These are phyloP conservation scores for Odontocolon sp. DNA, from an alignment of 2,888 invertebrate genomes.

Conservation along the genomic window DNA sequence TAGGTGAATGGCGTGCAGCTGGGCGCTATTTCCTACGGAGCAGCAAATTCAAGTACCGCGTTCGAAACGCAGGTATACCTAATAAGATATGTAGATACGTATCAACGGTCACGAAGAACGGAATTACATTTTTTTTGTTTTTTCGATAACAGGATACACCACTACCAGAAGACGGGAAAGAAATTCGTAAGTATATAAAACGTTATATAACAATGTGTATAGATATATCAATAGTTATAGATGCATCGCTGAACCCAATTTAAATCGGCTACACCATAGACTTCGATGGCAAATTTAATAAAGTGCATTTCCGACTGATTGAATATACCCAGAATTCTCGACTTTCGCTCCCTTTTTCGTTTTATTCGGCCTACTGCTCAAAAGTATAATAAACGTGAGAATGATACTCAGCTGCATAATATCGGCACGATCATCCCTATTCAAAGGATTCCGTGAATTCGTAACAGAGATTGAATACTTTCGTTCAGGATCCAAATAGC, in stretches of 20 bases:
- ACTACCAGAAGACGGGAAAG: too few relatives aligned
- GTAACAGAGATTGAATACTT: not conserved
- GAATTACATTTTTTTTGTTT: too few relatives aligned
- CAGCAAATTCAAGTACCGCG: too few relatives aligned
- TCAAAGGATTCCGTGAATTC: too few relatives aligned
- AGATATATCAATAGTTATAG: slow-evolving; percentile 8
- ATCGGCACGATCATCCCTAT: slow-evolving; percentile 24
- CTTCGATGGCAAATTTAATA: slow-evolving; percentile 43
- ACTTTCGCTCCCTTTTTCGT: slow-evolving; percentile 9
- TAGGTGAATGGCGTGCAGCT: too few relatives aligned
- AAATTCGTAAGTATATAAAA: too few relatives aligned
- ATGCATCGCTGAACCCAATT: slow-evolving; percentile 14
- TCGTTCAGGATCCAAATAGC: too few relatives aligned
- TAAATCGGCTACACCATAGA: slow-evolving; percentile 37
- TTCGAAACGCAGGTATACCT: too few relatives aligned
- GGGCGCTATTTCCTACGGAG: too few relatives aligned
- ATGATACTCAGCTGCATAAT: slow-evolving; percentile 46
- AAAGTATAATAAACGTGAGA: slow-evolving; percentile 48
- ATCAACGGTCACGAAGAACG: too few relatives aligned
- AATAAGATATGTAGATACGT: too few relatives aligned
- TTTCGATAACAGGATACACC: too few relatives aligned
- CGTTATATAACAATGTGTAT: not conserved
- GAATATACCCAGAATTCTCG: slow-evolving; percentile 1
- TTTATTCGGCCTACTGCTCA: slow-evolving; percentile 6
- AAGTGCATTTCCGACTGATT: slow-evolving; percentile 5